phyloP scores from a whole-genome alignment of 2,797 vertebrate genomes.

The Intellagama lesueurii region DNA sequence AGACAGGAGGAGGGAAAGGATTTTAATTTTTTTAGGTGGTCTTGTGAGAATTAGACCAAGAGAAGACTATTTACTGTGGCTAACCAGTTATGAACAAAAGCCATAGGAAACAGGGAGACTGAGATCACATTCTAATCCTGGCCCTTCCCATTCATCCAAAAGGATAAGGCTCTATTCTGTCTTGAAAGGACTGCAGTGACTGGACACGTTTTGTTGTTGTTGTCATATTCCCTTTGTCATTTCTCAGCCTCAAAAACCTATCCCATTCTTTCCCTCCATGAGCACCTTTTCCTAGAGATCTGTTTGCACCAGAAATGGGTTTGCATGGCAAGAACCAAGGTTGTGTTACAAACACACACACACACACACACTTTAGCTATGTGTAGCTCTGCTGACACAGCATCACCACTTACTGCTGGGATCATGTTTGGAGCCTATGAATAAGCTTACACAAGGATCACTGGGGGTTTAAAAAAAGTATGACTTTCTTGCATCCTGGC shows the following conservation, averaged over 20 bases:
- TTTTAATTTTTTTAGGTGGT: background rate
- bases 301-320: background rate
- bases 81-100: background rate
- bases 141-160: background rate
- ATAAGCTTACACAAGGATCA: conserved; percentile 35
- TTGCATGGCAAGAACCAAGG: conserved; percentile 2
- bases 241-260: too few species aligned
- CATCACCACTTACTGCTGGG: conserved; percentile 18
- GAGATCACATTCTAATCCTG: background rate
- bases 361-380: background rate
- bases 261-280: background rate
- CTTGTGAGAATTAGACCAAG: background rate
- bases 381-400: conserved; percentile 38
- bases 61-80: background rate
- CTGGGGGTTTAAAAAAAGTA: conserved; percentile 10
- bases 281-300: background rate
- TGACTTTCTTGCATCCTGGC: conserved; percentile 40
- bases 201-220: background rate
- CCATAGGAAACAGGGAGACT: background rate
- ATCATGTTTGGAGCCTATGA: conserved; percentile 42
- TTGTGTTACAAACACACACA: conserved; percentile 11
- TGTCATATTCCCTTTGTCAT: background rate
- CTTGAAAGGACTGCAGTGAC: background rate
- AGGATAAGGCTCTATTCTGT: background rate
- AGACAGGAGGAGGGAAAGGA: background rate